Evolutionary conservation across 2,113 vertebrate species (phyloP).

Genomic region (Rattus rattus): DNA sequence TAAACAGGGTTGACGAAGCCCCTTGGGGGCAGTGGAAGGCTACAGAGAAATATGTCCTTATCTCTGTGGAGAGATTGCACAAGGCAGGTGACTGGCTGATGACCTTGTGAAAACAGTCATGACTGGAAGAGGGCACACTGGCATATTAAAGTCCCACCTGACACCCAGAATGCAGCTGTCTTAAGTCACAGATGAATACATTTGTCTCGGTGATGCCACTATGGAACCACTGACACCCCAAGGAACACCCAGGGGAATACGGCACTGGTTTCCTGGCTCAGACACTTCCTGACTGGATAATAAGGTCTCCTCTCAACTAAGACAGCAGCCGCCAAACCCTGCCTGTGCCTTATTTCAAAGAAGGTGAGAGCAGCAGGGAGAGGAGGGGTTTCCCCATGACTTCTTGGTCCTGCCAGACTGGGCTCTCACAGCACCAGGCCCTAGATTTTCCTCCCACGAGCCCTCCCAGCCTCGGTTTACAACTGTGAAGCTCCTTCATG

Average conservation of each 20-base stretch:
- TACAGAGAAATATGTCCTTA: not conserved
- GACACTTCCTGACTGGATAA: not conserved
- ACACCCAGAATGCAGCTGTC: not conserved
- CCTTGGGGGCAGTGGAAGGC: not conserved
- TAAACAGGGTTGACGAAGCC: not conserved
- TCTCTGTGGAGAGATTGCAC: not conserved
- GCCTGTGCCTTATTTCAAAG: not conserved
- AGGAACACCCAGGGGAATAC: constrained; percentile 61
- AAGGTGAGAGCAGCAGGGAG: not conserved
- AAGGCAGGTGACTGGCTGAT: not conserved
- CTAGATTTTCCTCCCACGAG: fast-evolving
- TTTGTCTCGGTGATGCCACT: not conserved
- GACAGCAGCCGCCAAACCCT: not conserved
- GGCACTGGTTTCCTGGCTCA: constrained; percentile 62
- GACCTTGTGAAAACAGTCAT: not conserved
- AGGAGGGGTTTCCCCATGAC: not conserved
- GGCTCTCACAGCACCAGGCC: not conserved
- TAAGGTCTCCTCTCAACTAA: not conserved
- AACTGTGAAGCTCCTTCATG: not conserved
- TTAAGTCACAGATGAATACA: not conserved
- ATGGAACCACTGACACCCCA: constrained; percentile 53
- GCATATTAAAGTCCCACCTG: not conserved
- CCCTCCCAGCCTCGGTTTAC: not conserved
- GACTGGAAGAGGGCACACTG: not conserved
- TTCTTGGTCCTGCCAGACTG: not conserved